Percentiles rank a stretch among this genome's conserved stretches.
Conservation (phyloP, 2,797 vertebrate species). For the Aplochiton taeniatus region DNA sequence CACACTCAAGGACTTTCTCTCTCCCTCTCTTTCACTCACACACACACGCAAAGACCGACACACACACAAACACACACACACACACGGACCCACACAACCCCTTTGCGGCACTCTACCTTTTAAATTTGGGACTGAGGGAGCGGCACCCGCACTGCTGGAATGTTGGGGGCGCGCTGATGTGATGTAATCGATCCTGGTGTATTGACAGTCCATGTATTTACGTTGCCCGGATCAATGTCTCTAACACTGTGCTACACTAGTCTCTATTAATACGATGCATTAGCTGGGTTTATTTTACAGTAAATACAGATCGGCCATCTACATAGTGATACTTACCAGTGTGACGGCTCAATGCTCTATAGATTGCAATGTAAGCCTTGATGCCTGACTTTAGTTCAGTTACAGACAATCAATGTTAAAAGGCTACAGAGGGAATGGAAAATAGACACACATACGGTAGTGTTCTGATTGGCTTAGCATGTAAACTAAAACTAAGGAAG, state of each 20-base stretch:
- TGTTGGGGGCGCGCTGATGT: constrained; percentile 36
- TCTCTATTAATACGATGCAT: constrained; percentile 41
- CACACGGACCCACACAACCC: too few relatives aligned
- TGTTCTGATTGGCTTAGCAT: too few relatives aligned
- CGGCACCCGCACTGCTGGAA: constrained; percentile 45
- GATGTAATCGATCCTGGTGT: constrained; percentile 41
- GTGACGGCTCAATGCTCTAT: constrained; percentile 34
- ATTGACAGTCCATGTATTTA: constrained; percentile 25
- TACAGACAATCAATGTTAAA: constrained; percentile 14
- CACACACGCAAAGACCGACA: not conserved
- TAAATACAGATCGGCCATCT: constrained; percentile 26
- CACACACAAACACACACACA: too few relatives aligned
- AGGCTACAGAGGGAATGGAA: constrained; percentile 12
- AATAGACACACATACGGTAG: constrained; percentile 41
- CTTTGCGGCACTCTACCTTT: too few relatives aligned
- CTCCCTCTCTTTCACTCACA: too few relatives aligned
- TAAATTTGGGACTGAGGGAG: too few relatives aligned
- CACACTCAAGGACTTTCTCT: too few relatives aligned
- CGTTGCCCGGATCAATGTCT: constrained; percentile 37
- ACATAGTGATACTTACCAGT: constrained; percentile 28
- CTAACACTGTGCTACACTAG: constrained; percentile 23
- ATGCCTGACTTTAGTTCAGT: constrained; percentile 25
- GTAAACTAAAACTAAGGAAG: too few relatives aligned
- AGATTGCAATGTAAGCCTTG: constrained; percentile 31
- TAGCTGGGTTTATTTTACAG: constrained; percentile 32